Evolutionary conservation across 2,113 vertebrate genomes (phyloP), one percentile per base, ranked within the genome.

Genomic region (Motacilla alba): DNA sequence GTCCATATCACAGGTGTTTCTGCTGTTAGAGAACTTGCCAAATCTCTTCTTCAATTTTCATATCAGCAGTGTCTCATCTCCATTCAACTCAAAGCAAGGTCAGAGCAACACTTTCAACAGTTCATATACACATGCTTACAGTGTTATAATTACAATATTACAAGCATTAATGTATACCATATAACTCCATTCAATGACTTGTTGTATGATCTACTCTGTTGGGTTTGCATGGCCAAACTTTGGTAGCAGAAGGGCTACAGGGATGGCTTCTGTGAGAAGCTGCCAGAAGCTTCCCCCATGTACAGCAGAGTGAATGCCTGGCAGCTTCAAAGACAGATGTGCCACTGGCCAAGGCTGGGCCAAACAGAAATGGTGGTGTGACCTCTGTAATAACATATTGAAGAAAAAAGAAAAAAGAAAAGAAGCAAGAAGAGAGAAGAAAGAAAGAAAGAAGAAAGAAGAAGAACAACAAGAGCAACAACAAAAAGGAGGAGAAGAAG

Each of bases 161-260:
- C 8, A 75, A 83, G 21, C 18, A 66, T 50, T 41, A 53, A 37
- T 26, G 37, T 30, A 56, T 17, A 18, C 5, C 3, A 37, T 39
- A 11, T 12, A 50, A 31, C 58, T 66, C 20, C 21, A 12, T 33
- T 55, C 30, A 67, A 6, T 30, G 6, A 37, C 3, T 4, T 74
- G 59, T 60, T 55, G 5, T 44, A 33, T 35, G 16, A 64, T 37
- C 4, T 41, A 15, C 15, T 14, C 10, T 10, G 17, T 7, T 58
- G 72, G 18, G 14, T 46, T 46, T 35, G 53, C 53, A 17, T 10
- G 41, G 8, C 72, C 72, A 58, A 10, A 19, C 8, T 33, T 41
- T 58, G 14, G 18, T 44, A 28, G 23, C 0, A 0, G 13, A 1
- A 13, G 9, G 28, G 5, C 21, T 74, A 28, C 13, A 44, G 23